Conservation (phyloP, 2,888 invertebrate species). For the Xylota segnis region DNA sequence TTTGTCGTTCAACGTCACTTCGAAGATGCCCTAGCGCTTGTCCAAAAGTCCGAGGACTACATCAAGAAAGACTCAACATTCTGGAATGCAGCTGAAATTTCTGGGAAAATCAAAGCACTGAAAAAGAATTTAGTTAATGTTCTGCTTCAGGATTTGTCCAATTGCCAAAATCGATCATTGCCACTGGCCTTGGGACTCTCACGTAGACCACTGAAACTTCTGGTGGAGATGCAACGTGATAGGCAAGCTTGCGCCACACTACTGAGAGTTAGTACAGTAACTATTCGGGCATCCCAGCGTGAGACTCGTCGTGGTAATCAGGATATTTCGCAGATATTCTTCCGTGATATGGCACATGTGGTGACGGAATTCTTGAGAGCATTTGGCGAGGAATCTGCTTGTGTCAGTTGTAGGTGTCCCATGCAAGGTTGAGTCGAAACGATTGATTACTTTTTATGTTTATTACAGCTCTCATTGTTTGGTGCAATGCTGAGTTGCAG, state of each 20-base stretch:
- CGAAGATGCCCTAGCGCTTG: slow-evolving; percentile 93
- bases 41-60: slow-evolving; percentile 88
- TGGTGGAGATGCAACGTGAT: slow-evolving; percentile 85
- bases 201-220: slow-evolving; percentile 92
- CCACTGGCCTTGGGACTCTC: slow-evolving; percentile 95
- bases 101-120: slow-evolving; percentile 88
- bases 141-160: slow-evolving; percentile 94
- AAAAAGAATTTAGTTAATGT: slow-evolving; percentile 93
- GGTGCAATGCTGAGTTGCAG: slow-evolving; percentile 94
- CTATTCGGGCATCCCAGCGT: slow-evolving; percentile 83
- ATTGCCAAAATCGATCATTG: slow-evolving; percentile 94
- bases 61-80: slow-evolving; percentile 83
- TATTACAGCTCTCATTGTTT: slow-evolving; percentile 91
- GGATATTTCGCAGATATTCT: slow-evolving; percentile 87
- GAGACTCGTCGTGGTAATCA: slow-evolving; percentile 84
- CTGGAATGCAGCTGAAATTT: slow-evolving; percentile 80
- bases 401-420: slow-evolving; percentile 88
- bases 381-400: slow-evolving; percentile 91
- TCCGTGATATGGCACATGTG: slow-evolving; percentile 89
- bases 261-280: slow-evolving; percentile 83
- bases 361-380: slow-evolving; percentile 91
- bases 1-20: slow-evolving; percentile 98
- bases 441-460: neutral
- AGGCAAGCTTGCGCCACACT: slow-evolving; percentile 84
- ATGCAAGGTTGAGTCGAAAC: neutral